Percentiles rank a stretch among this genome's conserved stretches.
Conservation (phyloP, 2,888 invertebrate species). For the Drosophila mimetica region DNA sequence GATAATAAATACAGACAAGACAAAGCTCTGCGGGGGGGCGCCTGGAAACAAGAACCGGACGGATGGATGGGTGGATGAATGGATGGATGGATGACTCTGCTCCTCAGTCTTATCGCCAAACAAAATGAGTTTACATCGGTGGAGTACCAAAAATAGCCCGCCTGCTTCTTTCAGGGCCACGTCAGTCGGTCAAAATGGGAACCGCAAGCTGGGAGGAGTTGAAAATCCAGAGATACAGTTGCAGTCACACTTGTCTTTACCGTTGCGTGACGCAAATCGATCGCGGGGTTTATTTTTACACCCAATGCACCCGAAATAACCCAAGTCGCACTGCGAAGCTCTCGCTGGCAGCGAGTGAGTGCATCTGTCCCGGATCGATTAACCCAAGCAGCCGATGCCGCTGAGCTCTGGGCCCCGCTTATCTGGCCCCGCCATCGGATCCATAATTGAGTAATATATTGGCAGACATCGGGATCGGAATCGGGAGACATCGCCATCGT, state of each 20-base stretch:
- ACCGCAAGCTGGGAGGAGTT: not conserved
- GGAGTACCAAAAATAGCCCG: conserved; percentile 27
- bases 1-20: conserved; percentile 49
- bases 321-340: conserved; percentile 3
- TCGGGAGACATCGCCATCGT: conserved; percentile 28
- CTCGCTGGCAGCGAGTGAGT: not conserved
- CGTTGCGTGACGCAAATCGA: conserved; percentile 61
- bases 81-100: conserved; percentile 6
- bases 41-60: conserved; percentile 36
- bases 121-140: conserved; percentile 28
- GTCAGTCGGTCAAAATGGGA: conserved; percentile 36
- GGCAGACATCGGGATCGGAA: conserved; percentile 12
- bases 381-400: conserved; percentile 36
- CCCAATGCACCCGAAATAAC: conserved; percentile 16
- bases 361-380: conserved; percentile 20
- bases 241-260: conserved; percentile 40
- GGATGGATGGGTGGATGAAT: not conserved
- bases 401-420: conserved; percentile 33
- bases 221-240: conserved; percentile 16
- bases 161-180: conserved; percentile 29
- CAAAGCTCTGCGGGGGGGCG: conserved; percentile 29
- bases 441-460: conserved; percentile 52
- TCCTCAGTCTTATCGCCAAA: conserved; percentile 35
- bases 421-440: conserved; percentile 58
- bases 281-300: conserved; percentile 8